Evolutionary conservation across 2,888 invertebrate genomes (phyloP).

Genomic region (Ctenicera cuprea): DNA sequence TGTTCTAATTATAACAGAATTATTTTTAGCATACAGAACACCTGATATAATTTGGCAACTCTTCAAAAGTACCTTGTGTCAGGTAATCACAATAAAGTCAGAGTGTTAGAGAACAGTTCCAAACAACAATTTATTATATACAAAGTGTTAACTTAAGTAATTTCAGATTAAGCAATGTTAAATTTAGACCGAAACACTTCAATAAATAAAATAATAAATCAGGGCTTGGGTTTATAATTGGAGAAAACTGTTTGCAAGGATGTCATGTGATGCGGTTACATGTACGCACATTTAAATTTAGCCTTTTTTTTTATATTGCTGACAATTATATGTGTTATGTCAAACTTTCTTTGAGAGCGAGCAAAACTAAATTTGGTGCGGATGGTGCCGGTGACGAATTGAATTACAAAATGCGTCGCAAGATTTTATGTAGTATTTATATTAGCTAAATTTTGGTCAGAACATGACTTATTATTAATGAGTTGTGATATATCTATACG

Average conservation of each 20-base stretch:
- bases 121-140: background rate
- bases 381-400: no score
- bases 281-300: constrained; percentile 18
- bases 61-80: background rate
- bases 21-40: constrained; percentile 18
- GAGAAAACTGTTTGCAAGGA: constrained; percentile 21
- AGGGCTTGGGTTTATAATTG: constrained; percentile 14
- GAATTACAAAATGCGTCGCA: no score
- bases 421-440: no score
- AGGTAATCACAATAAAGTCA: constrained; percentile 5
- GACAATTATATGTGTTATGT: background rate
- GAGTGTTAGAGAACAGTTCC: background rate
- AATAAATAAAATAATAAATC: background rate
- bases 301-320: background rate
- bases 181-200: background rate
- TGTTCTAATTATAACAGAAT: constrained; percentile 3
- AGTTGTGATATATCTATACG: no score
- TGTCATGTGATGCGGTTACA: constrained; percentile 31
- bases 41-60: constrained; percentile 18
- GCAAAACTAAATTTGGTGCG: background rate
- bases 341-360: constrained; percentile 2
- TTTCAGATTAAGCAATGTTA: no score
- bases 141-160: background rate
- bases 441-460: no score
- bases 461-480: no score